Percentiles rank a stretch among this genome's conserved stretches.
Conservation (phyloP, 2,113 vertebrate species). For the Cryptotis parvus region DNA sequence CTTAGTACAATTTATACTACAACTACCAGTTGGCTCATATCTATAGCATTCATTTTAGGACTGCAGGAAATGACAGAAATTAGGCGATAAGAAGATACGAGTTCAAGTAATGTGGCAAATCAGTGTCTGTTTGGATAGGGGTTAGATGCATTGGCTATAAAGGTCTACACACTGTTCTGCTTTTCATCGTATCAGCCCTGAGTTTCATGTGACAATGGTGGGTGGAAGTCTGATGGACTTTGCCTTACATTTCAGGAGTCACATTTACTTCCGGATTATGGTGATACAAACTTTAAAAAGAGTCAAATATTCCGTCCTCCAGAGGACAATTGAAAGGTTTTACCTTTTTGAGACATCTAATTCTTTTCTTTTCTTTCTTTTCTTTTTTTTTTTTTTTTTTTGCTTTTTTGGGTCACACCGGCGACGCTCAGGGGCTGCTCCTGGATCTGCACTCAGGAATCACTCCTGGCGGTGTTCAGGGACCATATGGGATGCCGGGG, state of each 20-base stretch:
- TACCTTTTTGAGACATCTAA: neutral
- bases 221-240: neutral
- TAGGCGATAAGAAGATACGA: neutral
- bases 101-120: neutral
- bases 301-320: neutral
- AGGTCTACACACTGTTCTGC: neutral
- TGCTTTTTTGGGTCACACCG: too few species aligned
- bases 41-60: constrained; percentile 35
- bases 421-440: too few species aligned
- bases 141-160: neutral
- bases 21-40: constrained; percentile 33
- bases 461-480: too few species aligned
- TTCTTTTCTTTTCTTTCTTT: too few species aligned
- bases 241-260: constrained; percentile 11
- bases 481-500: too few species aligned
- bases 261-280: neutral
- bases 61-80: neutral
- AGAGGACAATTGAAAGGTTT: neutral
- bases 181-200: neutral
- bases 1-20: constrained; percentile 65
- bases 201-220: constrained; percentile 7
- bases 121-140: neutral
- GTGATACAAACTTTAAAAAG: neutral
- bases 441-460: too few species aligned
- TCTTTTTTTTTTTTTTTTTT: too few species aligned